These are phyloP conservation scores for Hyla sarda DNA, from an alignment of 2,113 vertebrate genomes.

Conservation along the genomic window DNA sequence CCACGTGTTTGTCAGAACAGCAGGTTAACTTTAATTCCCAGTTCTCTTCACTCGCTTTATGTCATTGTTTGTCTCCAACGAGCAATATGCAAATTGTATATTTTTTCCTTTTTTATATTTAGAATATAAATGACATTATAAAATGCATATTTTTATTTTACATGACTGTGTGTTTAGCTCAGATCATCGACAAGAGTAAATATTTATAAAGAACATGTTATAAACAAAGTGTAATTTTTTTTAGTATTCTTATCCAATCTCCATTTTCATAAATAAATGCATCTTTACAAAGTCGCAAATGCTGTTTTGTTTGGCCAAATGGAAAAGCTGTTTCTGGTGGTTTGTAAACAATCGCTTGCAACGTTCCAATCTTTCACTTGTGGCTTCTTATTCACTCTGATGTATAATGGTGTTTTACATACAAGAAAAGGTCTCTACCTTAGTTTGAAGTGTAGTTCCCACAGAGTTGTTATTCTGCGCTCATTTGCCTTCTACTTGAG, in stretches of 20 bases:
- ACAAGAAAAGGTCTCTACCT: background rate
- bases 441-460: background rate
- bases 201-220: constrained; percentile 54
- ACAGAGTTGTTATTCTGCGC: constrained; percentile 20
- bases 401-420: background rate
- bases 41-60: constrained; percentile 14
- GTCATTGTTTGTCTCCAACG: constrained; percentile 42
- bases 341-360: background rate
- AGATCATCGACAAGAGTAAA: constrained; percentile 36
- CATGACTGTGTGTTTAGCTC: constrained; percentile 30
- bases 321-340: constrained; percentile 25
- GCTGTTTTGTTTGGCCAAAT: constrained; percentile 49
- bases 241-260: constrained; percentile 51
- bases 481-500: background rate
- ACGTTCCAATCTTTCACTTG: constrained; percentile 1
- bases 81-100: constrained; percentile 49
- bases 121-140: constrained; percentile 45
- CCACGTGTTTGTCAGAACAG: background rate
- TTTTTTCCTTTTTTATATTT: constrained; percentile 46
- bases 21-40: background rate
- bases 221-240: constrained; percentile 52
- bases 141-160: constrained; percentile 53
- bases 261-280: constrained; percentile 58
- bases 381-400: background rate
- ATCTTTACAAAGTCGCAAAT: constrained; percentile 54